These are phyloP conservation scores for human (Homo sapiens) DNA, from an alignment of 2,113 vertebrate genomes.

Conservation along the genomic window DNA sequence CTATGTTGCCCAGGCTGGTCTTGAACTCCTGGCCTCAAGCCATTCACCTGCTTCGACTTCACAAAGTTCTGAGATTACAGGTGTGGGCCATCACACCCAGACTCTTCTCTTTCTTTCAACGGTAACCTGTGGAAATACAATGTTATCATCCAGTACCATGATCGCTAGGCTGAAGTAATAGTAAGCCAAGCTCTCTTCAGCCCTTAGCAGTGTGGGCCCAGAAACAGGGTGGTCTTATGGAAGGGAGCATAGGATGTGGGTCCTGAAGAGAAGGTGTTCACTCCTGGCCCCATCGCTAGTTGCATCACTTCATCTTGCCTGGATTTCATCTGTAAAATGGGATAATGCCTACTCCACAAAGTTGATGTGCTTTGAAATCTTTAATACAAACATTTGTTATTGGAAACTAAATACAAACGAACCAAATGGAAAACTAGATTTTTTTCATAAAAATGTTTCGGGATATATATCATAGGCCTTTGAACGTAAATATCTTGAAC, in stretches of 20 bases:
- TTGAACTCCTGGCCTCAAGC: no score
- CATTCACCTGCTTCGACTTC: no score
- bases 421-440: background rate
- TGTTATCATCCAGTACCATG: background rate
- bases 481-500: slow-evolving; percentile 5
- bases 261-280: background rate
- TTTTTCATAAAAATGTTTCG: background rate
- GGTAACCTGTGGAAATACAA: background rate
- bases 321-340: background rate
- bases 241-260: background rate
- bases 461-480: background rate
- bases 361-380: background rate
- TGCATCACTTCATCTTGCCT: background rate
- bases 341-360: background rate
- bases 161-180: background rate
- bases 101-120: background rate
- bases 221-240: background rate
- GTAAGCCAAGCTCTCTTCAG: background rate
- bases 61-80: no score
- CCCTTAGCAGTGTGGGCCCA: background rate
- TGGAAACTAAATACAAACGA: background rate
- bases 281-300: background rate
- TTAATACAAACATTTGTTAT: background rate
- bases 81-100: no score
- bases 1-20: no score